phyloP scores from a whole-genome alignment of 2,113 vertebrate species.

The Pipra filicauda region DNA sequence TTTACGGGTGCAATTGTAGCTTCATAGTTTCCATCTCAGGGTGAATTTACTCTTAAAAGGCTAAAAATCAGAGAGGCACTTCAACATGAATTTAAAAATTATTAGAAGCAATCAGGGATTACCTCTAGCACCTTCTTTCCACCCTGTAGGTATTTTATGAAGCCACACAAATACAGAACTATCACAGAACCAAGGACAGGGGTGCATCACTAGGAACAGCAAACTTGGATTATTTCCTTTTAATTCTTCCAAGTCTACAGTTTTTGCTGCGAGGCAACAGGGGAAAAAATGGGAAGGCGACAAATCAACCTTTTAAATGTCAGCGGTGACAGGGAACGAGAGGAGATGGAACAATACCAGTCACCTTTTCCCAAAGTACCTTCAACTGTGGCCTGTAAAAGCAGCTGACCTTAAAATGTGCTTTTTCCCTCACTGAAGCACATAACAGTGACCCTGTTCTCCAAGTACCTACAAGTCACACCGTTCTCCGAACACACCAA shows the following conservation, averaged over 20 bases:
- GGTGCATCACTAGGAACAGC: background rate
- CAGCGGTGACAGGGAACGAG: rapidly evolving
- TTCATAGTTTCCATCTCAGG: background rate
- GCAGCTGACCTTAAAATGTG: background rate
- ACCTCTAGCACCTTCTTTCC: background rate
- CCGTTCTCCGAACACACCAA: background rate
- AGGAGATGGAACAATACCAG: background rate
- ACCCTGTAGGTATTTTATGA: background rate
- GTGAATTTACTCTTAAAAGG: background rate
- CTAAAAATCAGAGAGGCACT: background rate
- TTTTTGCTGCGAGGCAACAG: background rate
- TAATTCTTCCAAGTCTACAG: background rate
- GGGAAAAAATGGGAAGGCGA: background rate
- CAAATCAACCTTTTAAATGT: background rate
- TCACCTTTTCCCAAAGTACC: background rate
- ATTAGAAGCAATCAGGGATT: background rate
- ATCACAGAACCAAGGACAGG: background rate
- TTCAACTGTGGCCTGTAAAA: background rate
- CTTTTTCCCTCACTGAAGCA: background rate
- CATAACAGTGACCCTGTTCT: background rate
- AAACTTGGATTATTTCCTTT: background rate
- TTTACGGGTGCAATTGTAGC: rapidly evolving
- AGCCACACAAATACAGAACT: background rate
- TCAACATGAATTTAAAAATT: background rate
- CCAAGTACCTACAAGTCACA: background rate